Evolutionary conservation across 2,113 vertebrate species (phyloP).

Genomic region (Clarias magur): DNA sequence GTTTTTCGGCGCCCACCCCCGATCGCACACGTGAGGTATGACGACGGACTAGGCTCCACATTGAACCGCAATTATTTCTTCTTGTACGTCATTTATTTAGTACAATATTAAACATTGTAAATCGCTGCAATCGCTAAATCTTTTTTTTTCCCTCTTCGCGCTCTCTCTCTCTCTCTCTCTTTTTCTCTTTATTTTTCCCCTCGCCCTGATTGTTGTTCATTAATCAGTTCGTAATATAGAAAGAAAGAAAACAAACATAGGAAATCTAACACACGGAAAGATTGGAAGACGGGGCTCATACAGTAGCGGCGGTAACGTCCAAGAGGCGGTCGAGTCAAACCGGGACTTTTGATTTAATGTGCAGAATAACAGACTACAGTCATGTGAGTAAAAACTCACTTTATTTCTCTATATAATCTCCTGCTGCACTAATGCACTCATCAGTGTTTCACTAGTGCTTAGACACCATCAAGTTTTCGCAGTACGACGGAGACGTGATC

Average conservation of each 20-base stretch:
- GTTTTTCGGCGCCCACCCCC: background rate
- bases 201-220: conserved; percentile 32
- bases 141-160: background rate
- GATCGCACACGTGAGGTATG: conserved; percentile 3
- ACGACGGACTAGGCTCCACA: background rate
- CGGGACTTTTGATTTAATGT: too few species aligned
- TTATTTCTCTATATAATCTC: too few species aligned
- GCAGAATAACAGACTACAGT: too few species aligned
- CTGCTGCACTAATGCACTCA: too few species aligned
- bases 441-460: too few species aligned
- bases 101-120: conserved; percentile 38
- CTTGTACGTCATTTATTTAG: conserved; percentile 39
- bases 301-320: background rate
- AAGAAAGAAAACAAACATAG: conserved; percentile 36
- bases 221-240: conserved; percentile 46
- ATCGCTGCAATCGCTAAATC: conserved; percentile 29
- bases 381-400: too few species aligned
- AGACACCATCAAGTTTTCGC: too few species aligned
- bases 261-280: background rate
- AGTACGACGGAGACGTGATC: too few species aligned
- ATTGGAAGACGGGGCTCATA: background rate
- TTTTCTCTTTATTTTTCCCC: background rate
- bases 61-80: conserved; percentile 17
- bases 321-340: too few species aligned
- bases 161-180: too few species aligned